Conservation (phyloP, 2,888 invertebrate genomes). For the Idaea straminata region DNA sequence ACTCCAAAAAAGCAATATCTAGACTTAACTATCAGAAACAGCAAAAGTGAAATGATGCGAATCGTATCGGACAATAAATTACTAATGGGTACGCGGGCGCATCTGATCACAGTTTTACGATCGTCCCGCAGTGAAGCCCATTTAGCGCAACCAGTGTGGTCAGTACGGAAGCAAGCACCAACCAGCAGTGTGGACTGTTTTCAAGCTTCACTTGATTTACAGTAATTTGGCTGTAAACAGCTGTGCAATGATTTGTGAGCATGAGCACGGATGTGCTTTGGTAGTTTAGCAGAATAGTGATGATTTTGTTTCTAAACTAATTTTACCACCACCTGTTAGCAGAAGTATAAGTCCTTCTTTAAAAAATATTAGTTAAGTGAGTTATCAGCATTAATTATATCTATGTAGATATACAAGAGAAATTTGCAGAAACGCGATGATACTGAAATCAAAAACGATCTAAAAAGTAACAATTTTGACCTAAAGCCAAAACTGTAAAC, state of each 20-base stretch:
- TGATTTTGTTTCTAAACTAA: not conserved
- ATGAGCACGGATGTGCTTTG: not conserved
- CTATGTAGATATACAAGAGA: no score
- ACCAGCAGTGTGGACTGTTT: not conserved
- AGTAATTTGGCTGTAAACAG: conserved; percentile 1
- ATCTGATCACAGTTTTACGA: conserved; percentile 28
- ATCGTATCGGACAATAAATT: conserved; percentile 25
- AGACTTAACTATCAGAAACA: not conserved
- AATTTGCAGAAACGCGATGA: no score
- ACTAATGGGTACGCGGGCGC: conserved; percentile 25
- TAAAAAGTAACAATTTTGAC: no score
- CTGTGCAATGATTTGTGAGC: not conserved
- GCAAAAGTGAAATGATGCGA: conserved; percentile 9
- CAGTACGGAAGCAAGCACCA: conserved; percentile 5
- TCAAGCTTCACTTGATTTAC: conserved; percentile 1
- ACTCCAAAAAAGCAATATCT: not conserved
- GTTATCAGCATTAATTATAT: no score
- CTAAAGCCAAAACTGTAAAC: no score
- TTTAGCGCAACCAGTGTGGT: conserved; percentile 25
- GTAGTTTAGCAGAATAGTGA: not conserved
- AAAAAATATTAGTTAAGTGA: no score
- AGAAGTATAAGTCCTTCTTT: not conserved
- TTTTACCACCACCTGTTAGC: not conserved
- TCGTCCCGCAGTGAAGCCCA: conserved; percentile 16
- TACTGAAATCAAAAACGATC: no score